Evolutionary conservation across 2,888 invertebrate genomes (phyloP), one percentile per base, ranked within the genome.

Genomic region (Brachylomia viminalis): DNA sequence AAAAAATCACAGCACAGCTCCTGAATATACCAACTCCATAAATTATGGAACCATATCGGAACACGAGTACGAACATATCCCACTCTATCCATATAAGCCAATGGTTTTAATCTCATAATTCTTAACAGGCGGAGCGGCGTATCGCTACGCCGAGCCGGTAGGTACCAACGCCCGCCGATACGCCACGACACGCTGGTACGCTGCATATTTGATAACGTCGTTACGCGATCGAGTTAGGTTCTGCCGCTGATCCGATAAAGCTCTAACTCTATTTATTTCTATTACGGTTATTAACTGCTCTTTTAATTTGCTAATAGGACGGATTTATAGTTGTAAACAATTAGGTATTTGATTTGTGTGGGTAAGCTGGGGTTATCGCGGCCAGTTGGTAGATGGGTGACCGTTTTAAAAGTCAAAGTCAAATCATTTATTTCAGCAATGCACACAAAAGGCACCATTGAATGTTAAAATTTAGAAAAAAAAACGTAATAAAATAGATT

Each of bases 151-250:
- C 75, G 33, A 30, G 33, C 56, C 49, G 59, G 33, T 58, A 59
- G 77, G 72, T 73, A 74, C n/a, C n/a, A n/a, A n/a, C n/a, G n/a
- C n/a, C n/a, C 75, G 72, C 70, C 72, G 71, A 58, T 71, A 73
- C 69, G 62, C 62, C 72, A 64, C 75, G 69, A 45, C 71, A 75
- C 77, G 71, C 72, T 66, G 59, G 67, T 72, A 66, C 85, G 82
- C 56, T 79, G 86, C 84, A 87, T 86, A 87, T 86, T 87, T 83
- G 75, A 87, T 87, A 83, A 87, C 65, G 67, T 86, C 83, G 86
- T 84, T 83, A 87, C 81, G 77, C 78, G 71, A 87, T 87, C 76
- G 72, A 84, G 80, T 86, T 86, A 86, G 71, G 82, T 42, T 45
- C 70, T 54, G 54, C 86, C 75, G 79, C 79, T 80, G 75, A 86